Evolutionary conservation across 2,797 vertebrate genomes (phyloP).

Genomic region (Falco cherrug): DNA sequence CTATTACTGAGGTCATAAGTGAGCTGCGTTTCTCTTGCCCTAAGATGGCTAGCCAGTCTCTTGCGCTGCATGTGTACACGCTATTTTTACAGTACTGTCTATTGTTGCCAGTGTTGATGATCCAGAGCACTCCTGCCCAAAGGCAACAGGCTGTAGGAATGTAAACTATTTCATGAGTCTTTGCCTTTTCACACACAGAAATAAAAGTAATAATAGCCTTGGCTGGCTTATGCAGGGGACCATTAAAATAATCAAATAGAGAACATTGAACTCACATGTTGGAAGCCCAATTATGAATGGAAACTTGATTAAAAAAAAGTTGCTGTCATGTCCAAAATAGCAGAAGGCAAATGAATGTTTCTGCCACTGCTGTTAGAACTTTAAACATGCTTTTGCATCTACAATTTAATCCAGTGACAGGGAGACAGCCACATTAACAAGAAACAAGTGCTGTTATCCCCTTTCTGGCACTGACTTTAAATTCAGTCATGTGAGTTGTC

Average conservation of each 20-base stretch:
- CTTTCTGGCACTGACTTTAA: not conserved
- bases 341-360: constrained; percentile 7
- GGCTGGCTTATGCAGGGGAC: not conserved
- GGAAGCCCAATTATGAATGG: constrained; percentile 18
- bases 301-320: constrained; percentile 12
- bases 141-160: constrained; percentile 30
- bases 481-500: not conserved
- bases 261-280: not conserved
- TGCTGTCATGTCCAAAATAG: constrained; percentile 16
- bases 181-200: constrained; percentile 27
- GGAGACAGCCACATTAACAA: not conserved
- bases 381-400: no score
- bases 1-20: not conserved
- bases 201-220: constrained; percentile 29
- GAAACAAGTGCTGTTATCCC: not conserved
- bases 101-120: not conserved
- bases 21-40: constrained; percentile 32
- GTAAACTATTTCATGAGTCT: constrained; percentile 7
- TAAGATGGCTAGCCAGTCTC: constrained; percentile 1
- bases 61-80: not conserved
- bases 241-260: constrained; percentile 29
- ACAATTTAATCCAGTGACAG: not conserved
- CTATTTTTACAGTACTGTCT: constrained; percentile 23
- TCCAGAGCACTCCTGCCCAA: not conserved
- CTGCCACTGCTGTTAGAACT: not conserved